Evolutionary conservation across 2,888 invertebrate genomes (phyloP).

Genomic region (Deladenus siricidicola): DNA sequence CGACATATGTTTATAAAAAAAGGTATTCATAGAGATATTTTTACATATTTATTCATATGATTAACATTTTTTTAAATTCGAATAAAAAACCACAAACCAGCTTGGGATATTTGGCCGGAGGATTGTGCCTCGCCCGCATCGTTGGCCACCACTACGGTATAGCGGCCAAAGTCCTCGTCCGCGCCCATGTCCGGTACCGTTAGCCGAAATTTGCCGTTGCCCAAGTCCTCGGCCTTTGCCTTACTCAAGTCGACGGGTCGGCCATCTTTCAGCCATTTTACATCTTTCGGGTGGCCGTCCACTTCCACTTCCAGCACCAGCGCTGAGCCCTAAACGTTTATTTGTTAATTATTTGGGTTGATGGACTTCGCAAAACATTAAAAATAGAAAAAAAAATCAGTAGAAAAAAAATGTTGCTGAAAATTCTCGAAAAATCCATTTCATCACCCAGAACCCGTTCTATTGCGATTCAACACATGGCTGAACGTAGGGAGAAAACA

Average conservation of each 20-base stretch:
- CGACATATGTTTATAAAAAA: no score
- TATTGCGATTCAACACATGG: no score
- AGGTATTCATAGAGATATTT: background rate
- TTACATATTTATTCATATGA: background rate
- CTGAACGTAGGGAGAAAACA: no score
- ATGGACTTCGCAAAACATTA: no score
- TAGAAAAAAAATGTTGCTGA: no score
- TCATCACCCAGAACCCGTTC: no score
- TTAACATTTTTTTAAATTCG: background rate
- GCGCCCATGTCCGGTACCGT: constrained; percentile 38
- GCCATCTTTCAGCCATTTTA: constrained; percentile 66
- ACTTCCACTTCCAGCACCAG: constrained; percentile 43
- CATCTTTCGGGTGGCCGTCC: constrained; percentile 59
- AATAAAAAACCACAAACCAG: constrained; percentile 7
- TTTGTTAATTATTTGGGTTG: no score
- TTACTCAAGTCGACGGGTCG: constrained; percentile 24
- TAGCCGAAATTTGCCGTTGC: constrained; percentile 45
- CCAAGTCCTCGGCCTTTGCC: constrained; percentile 37
- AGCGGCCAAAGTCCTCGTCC: constrained; percentile 52
- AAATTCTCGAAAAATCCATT: no score
- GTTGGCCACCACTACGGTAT: constrained; percentile 52
- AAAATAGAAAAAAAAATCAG: no score
- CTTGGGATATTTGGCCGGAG: constrained; percentile 33
- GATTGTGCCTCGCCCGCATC: constrained; percentile 50
- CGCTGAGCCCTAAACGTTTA: constrained; percentile 28